Evolutionary conservation across 2,113 vertebrate species (phyloP), one percentile per base, ranked within the genome.

Genomic region (Calypte anna): DNA sequence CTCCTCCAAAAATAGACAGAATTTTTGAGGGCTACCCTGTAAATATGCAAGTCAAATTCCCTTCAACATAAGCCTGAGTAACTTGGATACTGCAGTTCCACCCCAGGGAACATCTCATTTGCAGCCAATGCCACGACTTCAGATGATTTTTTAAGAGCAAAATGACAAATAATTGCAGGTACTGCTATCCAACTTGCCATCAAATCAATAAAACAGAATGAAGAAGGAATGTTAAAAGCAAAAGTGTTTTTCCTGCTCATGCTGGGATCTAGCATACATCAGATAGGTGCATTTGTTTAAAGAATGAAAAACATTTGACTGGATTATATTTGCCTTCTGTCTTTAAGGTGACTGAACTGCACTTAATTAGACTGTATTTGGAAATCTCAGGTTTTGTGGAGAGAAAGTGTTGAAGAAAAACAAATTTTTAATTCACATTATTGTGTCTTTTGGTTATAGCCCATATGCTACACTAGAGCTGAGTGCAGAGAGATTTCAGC

Each of bases 151-250:
- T 94, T 55, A 82, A 92, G 72, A 85, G 84, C 62, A 85, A 96
- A 97, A 96, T 92, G 74, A 86, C 88, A 94, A 93, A 95, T 91
- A 88, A 97, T 96, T 96, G 91, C 91, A 90, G 83, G 64, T 96
- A 96, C 95, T 93, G 94, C 55, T 59, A 88, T 61, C 82, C 84
- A 95, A 77, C 91, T 91, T 87, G 30, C 77, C 76, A 81, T 57
- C 93, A 91, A 95, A 82, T 95, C 90, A 93, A 87, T 95, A 83
- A 38, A 67, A 55, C 66, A 38, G 70, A 77, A 68, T 51, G 74
- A 95, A 79, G 82, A n/a, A 48, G 38, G 90, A 95, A 95, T 91
- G 59, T 48, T 88, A 95, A 96, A 68, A 67, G 59, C 55, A 24
- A 46, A 43, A 40, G 23, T 3, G 4, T 44, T 61, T 48, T 84